phyloP scores from a whole-genome alignment of 2,888 invertebrate species.

The Phymatocera aterrima region DNA sequence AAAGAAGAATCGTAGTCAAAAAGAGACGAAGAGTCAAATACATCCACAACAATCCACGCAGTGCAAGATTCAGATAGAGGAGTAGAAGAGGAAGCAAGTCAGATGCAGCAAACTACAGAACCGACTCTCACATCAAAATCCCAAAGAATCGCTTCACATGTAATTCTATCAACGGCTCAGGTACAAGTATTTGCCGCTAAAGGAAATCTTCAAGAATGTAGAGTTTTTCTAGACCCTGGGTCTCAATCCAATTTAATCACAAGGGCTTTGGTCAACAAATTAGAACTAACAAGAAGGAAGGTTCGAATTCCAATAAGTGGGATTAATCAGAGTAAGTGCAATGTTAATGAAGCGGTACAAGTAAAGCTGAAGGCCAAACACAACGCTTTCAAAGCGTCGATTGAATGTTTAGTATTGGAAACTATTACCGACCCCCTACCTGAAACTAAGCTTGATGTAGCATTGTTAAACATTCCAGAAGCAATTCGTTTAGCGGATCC shows the following conservation, averaged over 20 bases:
- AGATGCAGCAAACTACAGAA: not conserved
- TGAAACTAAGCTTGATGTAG: not conserved
- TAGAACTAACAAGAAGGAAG: not conserved
- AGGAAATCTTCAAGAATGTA: conserved; percentile 32
- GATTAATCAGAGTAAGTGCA: not conserved
- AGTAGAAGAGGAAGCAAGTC: too few species aligned
- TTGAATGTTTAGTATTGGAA: not conserved
- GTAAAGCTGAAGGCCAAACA: not conserved
- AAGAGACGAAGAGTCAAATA: not conserved
- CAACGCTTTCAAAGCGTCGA: not conserved
- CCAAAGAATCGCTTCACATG: conserved; percentile 8
- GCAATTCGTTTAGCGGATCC: not conserved
- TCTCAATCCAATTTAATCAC: conserved; percentile 51
- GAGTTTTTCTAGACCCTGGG: conserved; percentile 49
- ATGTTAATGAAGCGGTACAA: not conserved
- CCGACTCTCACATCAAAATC: not conserved
- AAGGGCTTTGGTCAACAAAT: conserved; percentile 29
- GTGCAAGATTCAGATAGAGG: too few species aligned
- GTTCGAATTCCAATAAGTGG: not conserved
- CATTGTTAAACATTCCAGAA: not conserved
- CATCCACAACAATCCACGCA: not conserved
- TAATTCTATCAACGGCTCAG: conserved; percentile 52
- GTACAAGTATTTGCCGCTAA: conserved; percentile 38
- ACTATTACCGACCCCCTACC: not conserved
- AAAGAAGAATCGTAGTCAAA: not conserved